Evolutionary conservation across 1,140 invertebrate genomes (phyloP).

Genomic region (Dreissena polymorpha): DNA sequence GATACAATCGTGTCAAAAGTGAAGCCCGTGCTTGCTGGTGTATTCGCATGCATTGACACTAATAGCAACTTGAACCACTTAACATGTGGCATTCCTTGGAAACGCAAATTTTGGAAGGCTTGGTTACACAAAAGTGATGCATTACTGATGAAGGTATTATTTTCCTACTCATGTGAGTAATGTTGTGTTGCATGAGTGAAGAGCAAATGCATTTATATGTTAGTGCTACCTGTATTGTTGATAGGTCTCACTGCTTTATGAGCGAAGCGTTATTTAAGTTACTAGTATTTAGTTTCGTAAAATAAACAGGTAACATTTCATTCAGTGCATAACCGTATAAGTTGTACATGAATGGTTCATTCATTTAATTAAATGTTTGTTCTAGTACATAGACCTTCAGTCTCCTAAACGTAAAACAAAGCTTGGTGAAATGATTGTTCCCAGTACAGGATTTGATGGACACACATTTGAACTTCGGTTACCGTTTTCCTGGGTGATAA

Average conservation of each 20-base stretch:
- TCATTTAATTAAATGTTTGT: too few species aligned
- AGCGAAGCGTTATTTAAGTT: too few species aligned
- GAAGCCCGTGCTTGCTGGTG: conserved; percentile 34
- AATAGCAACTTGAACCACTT: conserved; percentile 36
- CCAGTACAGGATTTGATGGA: conserved; percentile 40
- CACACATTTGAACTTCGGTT: conserved; percentile 20
- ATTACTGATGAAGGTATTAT: too few species aligned
- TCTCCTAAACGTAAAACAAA: conserved; percentile 21
- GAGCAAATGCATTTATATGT: too few species aligned
- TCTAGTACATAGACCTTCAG: conserved; percentile 25
- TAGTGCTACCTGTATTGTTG: too few species aligned
- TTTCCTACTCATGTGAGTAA: too few species aligned
- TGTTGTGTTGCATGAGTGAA: too few species aligned
- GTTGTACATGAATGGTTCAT: too few species aligned
- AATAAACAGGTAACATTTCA: too few species aligned
- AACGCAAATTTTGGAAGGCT: conserved; percentile 27
- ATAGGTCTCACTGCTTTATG: too few species aligned
- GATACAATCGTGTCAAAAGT: conserved; percentile 22
- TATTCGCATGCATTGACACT: conserved; percentile 36
- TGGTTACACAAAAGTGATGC: conserved; percentile 18
- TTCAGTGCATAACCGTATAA: too few species aligned
- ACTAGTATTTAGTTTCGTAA: too few species aligned
- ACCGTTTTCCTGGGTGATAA: conserved; percentile 45
- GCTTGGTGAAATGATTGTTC: conserved; percentile 22
- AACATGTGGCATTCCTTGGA: conserved; percentile 9